These are phyloP conservation scores for Halesus radiatus DNA, from an alignment of 1,140 invertebrate species.

Conservation along the genomic window DNA sequence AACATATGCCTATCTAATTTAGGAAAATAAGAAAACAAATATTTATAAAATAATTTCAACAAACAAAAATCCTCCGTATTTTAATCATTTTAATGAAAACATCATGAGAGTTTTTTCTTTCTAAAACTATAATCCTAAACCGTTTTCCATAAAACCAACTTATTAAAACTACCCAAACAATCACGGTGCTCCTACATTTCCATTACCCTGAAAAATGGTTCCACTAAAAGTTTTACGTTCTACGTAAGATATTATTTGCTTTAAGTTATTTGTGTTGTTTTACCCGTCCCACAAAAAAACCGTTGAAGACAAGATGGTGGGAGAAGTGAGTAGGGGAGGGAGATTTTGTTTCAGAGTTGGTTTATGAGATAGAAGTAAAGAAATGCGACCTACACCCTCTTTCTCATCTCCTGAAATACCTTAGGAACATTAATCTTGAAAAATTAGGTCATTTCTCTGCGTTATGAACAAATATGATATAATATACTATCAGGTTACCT, in stretches of 20 bases:
- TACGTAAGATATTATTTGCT: constrained; percentile 44
- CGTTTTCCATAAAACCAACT: too few species aligned
- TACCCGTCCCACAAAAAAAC: not conserved
- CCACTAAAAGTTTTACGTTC: not conserved
- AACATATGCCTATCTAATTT: too few species aligned
- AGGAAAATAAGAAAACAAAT: too few species aligned
- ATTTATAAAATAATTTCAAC: too few species aligned
- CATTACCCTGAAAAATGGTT: not conserved
- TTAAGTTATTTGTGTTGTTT: constrained; percentile 51
- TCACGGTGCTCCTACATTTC: not conserved
- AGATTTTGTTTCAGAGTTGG: constrained; percentile 6
- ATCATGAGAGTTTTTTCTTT: too few species aligned
- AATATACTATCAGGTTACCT: too few species aligned
- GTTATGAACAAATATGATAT: constrained; percentile 35
- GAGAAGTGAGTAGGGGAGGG: not conserved
- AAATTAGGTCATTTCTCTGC: constrained; percentile 50
- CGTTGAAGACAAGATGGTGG: not conserved
- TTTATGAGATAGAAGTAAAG: constrained; percentile 44
- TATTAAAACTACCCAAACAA: not conserved
- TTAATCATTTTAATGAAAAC: too few species aligned
- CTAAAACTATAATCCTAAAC: too few species aligned
- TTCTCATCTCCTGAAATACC: too few species aligned
- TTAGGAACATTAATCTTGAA: constrained; percentile 45
- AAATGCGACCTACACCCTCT: not conserved
- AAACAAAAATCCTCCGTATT: too few species aligned